Conservation (phyloP, 2,113 vertebrate species). For the Pungitius pungitius region DNA sequence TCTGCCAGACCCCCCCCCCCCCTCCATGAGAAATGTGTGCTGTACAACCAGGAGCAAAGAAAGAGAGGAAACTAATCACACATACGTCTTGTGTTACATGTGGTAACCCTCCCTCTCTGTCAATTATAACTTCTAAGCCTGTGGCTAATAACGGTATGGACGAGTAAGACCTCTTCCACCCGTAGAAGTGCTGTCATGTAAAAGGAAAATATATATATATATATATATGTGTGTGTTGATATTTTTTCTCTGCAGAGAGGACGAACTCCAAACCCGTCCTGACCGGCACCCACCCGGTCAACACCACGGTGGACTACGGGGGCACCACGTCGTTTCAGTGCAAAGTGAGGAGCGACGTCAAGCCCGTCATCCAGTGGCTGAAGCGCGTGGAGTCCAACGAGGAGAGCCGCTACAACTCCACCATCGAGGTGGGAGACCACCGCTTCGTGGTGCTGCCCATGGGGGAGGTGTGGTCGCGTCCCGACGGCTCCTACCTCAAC, state of each 20-base stretch:
- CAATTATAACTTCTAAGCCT: conserved; percentile 60
- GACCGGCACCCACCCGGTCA: conserved; percentile 94
- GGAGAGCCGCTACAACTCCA: conserved; percentile 95
- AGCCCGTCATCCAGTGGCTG: conserved; percentile 98
- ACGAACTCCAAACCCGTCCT: conserved; percentile 95
- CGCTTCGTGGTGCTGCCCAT: conserved; percentile 96
- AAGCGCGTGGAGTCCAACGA: conserved; percentile 92
- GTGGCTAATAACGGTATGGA: conserved; percentile 48
- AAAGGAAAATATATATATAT: conserved; percentile 14
- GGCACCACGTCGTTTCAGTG: conserved; percentile 98
- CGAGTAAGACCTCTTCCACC: conserved; percentile 41
- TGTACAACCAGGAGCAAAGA: conserved; percentile 76
- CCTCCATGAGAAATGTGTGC: conserved; percentile 66
- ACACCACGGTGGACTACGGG: conserved; percentile 95
- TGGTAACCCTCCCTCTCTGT: conserved; percentile 66
- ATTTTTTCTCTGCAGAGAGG: conserved; percentile 82
- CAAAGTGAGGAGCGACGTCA: conserved; percentile 97
- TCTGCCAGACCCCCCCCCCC: conserved; percentile 68
- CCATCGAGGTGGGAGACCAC: conserved; percentile 93
- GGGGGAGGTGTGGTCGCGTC: conserved; percentile 96
- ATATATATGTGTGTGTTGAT: conserved; percentile 29
- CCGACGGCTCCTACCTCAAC: conserved; percentile 97
- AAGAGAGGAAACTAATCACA: conserved; percentile 77
- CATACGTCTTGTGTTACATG: conserved; percentile 78
- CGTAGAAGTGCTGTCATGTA: conserved; percentile 43